Conservation (phyloP, 2,797 vertebrate species). For the Acanthurus leucopareius region DNA sequence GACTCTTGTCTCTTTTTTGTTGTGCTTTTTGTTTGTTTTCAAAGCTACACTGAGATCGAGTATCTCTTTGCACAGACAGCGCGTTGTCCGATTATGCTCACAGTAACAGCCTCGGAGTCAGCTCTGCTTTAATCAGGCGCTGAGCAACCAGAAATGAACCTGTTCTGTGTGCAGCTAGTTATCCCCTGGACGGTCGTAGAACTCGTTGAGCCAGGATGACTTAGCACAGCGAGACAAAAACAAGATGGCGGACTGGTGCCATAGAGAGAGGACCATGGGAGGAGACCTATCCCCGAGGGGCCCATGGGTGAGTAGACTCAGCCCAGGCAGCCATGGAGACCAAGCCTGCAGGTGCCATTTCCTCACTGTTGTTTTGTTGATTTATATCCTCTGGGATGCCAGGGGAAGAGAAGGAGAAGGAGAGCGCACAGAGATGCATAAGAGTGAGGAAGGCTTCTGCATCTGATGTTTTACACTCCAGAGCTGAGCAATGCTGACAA, state of each 20-base stretch:
- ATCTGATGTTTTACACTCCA: conserved; percentile 1
- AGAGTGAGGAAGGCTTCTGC: conserved; percentile 35
- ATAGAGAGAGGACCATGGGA: conserved; percentile 72
- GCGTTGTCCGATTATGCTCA: conserved; percentile 49
- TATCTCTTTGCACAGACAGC: conserved; percentile 65
- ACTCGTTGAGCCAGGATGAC: conserved; percentile 68
- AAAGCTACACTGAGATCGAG: conserved; percentile 67
- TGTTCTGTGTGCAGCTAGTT: conserved; percentile 56
- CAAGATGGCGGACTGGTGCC: conserved; percentile 75
- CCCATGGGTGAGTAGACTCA: conserved; percentile 57
- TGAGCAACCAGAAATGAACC: conserved; percentile 43
- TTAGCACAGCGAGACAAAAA: conserved; percentile 77
- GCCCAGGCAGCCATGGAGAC: conserved; percentile 72
- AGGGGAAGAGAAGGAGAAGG: conserved; percentile 7
- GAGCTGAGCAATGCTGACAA: background rate
- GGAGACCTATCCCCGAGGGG: conserved; percentile 70
- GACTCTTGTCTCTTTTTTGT: conserved; percentile 67
- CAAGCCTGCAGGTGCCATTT: conserved; percentile 54
- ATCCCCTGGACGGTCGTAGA: conserved; percentile 44
- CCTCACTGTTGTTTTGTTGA: conserved; percentile 60
- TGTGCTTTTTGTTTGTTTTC: conserved; percentile 83
- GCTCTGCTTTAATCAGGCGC: conserved; percentile 37
- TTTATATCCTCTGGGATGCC: conserved; percentile 62
- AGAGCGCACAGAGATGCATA: conserved; percentile 22
- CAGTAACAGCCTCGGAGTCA: conserved; percentile 48